Evolutionary conservation across 2,888 invertebrate genomes (phyloP), one percentile per base, ranked within the genome.

Genomic region (Cheilosia impressa): DNA sequence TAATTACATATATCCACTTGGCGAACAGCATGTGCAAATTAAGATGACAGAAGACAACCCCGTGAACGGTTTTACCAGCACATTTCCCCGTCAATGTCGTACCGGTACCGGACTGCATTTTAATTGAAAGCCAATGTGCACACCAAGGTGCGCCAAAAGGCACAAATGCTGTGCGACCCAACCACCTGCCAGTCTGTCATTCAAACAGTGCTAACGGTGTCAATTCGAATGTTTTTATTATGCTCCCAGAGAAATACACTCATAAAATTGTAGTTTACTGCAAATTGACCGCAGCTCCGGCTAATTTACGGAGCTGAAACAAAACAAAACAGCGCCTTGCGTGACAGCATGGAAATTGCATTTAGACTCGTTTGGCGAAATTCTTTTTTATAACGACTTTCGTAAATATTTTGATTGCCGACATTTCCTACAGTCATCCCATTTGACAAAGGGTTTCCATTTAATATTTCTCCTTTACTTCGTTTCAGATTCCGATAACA

Each of bases 261-360:
- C 57, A 65, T 47, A 55, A 57, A 65, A 47, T 2, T 45, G 13
- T 38, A 60, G 34, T 69, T 77, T 55, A 77, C 55, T 73, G 68
- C 68, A 66, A 58, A 69, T 75, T 63, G 24, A 65, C 65, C 19
- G 38, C 34, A 52, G 43, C 43, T 24, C 15, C 10, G 24, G 2
- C 52, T 52, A 27, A 52, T 52, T 52, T 22, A 52, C 24, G 10
- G 7, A 15, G 27, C 13, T 5, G 10, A 50, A 50, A 27, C 27
- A 7, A 31, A 31, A 55, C 17, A 15, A 22, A 19, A 19, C 19
- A 19, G 13, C 27, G n/a, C 5, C 53, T 78, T 78, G 68, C 68
- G 78, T 72, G 72, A 73, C 63, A 24, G 63, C 38, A 17, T 50
- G 73, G 58, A 83, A 83, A 78, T 78, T 78, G 58, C 73, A 69